phyloP scores from a whole-genome alignment of 2,888 invertebrate species.

The Acleris holmiana region DNA sequence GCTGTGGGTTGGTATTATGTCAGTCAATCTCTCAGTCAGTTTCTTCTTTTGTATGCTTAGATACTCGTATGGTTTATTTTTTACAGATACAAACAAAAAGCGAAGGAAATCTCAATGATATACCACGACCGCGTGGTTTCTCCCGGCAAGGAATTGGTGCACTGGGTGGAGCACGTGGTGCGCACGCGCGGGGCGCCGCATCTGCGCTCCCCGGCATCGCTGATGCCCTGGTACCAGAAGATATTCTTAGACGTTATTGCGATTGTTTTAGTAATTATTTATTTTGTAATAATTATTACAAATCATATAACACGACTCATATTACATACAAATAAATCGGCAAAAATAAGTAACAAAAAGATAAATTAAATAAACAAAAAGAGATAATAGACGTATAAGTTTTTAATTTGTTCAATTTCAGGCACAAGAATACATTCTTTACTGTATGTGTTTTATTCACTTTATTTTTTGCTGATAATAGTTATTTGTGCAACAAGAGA shows the following conservation, averaged over 20 bases:
- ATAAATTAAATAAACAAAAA: slow-evolving; percentile 9
- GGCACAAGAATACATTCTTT: no score
- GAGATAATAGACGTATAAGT: no score
- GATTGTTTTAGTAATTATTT: background rate
- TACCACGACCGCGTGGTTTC: slow-evolving; percentile 47
- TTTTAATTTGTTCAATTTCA: no score
- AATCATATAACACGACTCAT: background rate
- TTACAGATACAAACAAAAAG: slow-evolving; percentile 39
- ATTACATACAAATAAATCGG: background rate
- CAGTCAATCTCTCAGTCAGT: no score
- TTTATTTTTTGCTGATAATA: no score
- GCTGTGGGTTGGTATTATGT: no score
- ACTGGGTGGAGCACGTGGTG: slow-evolving; percentile 42
- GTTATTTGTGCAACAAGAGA: no score
- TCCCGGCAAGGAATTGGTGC: slow-evolving; percentile 43
- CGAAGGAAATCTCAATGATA: slow-evolving; percentile 43
- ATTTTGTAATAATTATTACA: background rate
- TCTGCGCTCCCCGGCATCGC: slow-evolving; percentile 41
- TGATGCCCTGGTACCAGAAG: slow-evolving; percentile 40
- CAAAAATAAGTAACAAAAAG: slow-evolving; percentile 2
- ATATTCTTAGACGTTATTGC: slow-evolving; percentile 38
- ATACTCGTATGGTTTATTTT: no score
- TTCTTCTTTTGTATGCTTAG: no score
- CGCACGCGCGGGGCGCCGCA: slow-evolving; percentile 40
- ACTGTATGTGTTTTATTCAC: no score